Evolutionary conservation across 2,113 vertebrate species (phyloP).

Genomic region (Odontesthes bonariensis): DNA sequence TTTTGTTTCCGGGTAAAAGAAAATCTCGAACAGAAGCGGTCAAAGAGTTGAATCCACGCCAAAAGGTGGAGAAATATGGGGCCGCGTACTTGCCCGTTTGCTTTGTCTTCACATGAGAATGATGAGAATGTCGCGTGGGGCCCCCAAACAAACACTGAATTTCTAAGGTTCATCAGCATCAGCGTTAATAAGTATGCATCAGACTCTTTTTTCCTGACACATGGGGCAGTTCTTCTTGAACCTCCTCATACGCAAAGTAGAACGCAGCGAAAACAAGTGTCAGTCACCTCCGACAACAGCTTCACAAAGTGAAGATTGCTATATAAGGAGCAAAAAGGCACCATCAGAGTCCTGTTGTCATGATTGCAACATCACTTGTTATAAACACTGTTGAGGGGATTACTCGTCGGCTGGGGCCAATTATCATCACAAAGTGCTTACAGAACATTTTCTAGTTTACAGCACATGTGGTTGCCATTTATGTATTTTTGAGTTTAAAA

Average conservation of each 20-base stretch:
- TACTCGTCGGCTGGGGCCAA: slow-evolving; percentile 66
- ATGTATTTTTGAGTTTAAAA: slow-evolving; percentile 57
- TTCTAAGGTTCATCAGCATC: slow-evolving; percentile 8
- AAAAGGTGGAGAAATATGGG: slow-evolving; percentile 18
- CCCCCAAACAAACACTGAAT: background rate
- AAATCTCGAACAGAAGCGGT: slow-evolving; percentile 21
- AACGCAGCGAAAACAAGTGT: slow-evolving; percentile 17
- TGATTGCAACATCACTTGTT: slow-evolving; percentile 75
- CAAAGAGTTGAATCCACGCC: slow-evolving; percentile 15
- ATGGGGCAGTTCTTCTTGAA: slow-evolving; percentile 25
- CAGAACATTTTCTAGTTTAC: slow-evolving; percentile 68
- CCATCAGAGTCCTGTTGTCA: slow-evolving; percentile 48
- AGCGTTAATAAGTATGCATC: slow-evolving; percentile 29
- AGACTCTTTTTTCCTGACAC: slow-evolving; percentile 30
- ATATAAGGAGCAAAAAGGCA: slow-evolving; percentile 73
- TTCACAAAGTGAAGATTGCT: slow-evolving; percentile 55
- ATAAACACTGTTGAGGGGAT: slow-evolving; percentile 60
- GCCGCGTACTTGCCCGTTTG: background rate
- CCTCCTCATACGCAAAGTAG: slow-evolving; percentile 11
- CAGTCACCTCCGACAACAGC: slow-evolving; percentile 26
- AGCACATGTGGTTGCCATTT: slow-evolving; percentile 75
- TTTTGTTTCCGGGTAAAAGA: slow-evolving; percentile 17
- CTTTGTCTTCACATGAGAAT: slow-evolving; percentile 33
- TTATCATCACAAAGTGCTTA: slow-evolving; percentile 76
- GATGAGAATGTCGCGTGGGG: slow-evolving; percentile 14